Conservation (phyloP, 2,797 vertebrate species). For the Fistularia tabacaria region DNA sequence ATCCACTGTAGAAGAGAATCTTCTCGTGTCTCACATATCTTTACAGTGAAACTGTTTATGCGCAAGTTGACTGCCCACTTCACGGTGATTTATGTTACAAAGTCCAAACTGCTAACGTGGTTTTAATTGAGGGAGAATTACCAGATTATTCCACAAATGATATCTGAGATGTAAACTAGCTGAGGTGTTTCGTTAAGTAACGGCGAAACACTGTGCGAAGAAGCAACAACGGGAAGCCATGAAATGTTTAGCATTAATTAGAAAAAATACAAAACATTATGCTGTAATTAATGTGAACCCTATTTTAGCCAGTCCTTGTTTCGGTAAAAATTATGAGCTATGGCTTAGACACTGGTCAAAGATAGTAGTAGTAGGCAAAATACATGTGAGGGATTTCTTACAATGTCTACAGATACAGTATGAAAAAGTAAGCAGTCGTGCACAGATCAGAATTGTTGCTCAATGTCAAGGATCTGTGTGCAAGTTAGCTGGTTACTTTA, state of each 20-base stretch:
- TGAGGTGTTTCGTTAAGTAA: background rate
- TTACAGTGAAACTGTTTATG: conserved; percentile 26
- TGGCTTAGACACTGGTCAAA: background rate
- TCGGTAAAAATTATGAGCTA: too few species aligned
- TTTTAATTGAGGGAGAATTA: background rate
- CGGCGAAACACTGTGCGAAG: too few species aligned
- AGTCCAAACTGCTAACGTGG: background rate
- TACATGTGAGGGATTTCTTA: background rate
- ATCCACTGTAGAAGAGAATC: conserved; percentile 42
- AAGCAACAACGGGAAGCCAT: too few species aligned
- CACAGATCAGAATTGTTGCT: too few species aligned
- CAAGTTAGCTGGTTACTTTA: too few species aligned
- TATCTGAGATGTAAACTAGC: background rate
- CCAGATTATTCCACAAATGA: background rate
- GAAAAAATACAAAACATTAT: too few species aligned
- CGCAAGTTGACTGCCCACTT: too few species aligned
- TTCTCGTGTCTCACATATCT: conserved; percentile 51
- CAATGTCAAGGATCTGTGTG: too few species aligned
- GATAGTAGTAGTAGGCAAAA: background rate
- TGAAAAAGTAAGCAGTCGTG: too few species aligned
- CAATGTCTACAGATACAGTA: background rate
- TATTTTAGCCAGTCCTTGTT: too few species aligned
- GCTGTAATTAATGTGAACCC: too few species aligned
- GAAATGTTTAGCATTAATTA: too few species aligned
- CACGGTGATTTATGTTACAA: background rate